A percentile compares a stretch with the other conserved stretches of the same genome.
Evolutionary conservation across 1,140 invertebrate genomes (phyloP).

Genomic region (Eriosoma lanigerum): DNA sequence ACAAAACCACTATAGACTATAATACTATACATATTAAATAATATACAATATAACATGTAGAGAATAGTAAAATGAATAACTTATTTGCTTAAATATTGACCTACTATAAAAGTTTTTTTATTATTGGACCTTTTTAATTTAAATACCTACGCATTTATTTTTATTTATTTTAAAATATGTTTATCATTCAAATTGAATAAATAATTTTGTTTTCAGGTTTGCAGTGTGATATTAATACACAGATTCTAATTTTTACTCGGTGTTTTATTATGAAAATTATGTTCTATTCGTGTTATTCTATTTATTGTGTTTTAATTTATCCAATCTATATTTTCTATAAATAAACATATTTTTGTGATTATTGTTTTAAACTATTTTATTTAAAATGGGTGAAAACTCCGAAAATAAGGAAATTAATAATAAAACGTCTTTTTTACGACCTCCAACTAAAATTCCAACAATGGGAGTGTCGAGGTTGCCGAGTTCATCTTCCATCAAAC

Average conservation of each 20-base stretch:
- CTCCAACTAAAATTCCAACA: conserved; percentile 34
- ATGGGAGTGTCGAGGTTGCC: conserved; percentile 44
- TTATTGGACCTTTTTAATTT: not conserved
- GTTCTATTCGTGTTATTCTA: not conserved
- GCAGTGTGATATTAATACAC: not conserved
- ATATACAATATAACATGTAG: no score
- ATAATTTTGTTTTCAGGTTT: conserved; percentile 22
- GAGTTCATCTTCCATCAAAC: conserved; percentile 47
- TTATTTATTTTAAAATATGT: not conserved
- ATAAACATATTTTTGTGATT: not conserved
- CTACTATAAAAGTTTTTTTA: not conserved
- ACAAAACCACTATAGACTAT: not conserved
- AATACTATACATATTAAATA: no score
- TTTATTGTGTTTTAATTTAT: conserved; percentile 9
- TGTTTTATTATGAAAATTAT: conserved; percentile 6
- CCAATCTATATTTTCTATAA: not conserved
- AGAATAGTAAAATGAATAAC: not conserved
- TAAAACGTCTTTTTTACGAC: conserved; percentile 40
- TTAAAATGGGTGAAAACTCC: conserved; percentile 40
- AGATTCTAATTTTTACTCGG: not conserved
- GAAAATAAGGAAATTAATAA: conserved; percentile 44
- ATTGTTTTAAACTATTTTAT: conserved; percentile 1
- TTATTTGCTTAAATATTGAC: not conserved
- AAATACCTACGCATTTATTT: not conserved
- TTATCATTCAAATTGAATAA: no score